Evolutionary conservation across 2,888 invertebrate species (phyloP).

Genomic region (Drosophila kanekoi): DNA sequence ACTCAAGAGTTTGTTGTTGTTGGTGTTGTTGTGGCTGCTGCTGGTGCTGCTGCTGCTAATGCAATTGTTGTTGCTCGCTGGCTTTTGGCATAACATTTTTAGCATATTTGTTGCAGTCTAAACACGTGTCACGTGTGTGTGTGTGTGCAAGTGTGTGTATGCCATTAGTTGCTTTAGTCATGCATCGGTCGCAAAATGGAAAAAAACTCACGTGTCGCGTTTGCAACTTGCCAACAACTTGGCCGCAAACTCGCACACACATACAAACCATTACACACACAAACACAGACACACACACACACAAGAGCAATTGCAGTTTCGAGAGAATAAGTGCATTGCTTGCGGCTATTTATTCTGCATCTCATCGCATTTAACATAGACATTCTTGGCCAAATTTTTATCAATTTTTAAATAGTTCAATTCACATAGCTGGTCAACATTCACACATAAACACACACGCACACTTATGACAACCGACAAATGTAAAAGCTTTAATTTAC

Average conservation of each 20-base stretch:
- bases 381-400: constrained; percentile 44
- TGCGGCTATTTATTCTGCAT: constrained; percentile 50
- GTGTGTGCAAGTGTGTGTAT: constrained; percentile 37
- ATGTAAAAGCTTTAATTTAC: background rate
- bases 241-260: constrained; percentile 52
- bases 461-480: background rate
- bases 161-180: constrained; percentile 75
- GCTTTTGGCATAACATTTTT: constrained; percentile 77
- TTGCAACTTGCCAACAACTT: constrained; percentile 62
- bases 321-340: constrained; percentile 40
- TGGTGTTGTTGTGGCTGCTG: constrained; percentile 10
- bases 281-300: constrained; percentile 4
- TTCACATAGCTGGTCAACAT: background rate
- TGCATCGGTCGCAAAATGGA: constrained; percentile 52
- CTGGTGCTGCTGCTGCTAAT: constrained; percentile 3
- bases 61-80: constrained; percentile 43
- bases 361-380: constrained; percentile 32
- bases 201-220: constrained; percentile 73
- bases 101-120: constrained; percentile 78
- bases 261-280: constrained; percentile 12
- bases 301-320: constrained; percentile 12
- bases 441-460: background rate
- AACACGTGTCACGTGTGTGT: constrained; percentile 68
- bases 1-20: constrained; percentile 22
- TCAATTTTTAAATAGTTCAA: constrained; percentile 44